These are phyloP conservation scores for Anthopleura sola DNA, from an alignment of 64 coral and sea anemone genomes.

Conservation along the genomic window DNA sequence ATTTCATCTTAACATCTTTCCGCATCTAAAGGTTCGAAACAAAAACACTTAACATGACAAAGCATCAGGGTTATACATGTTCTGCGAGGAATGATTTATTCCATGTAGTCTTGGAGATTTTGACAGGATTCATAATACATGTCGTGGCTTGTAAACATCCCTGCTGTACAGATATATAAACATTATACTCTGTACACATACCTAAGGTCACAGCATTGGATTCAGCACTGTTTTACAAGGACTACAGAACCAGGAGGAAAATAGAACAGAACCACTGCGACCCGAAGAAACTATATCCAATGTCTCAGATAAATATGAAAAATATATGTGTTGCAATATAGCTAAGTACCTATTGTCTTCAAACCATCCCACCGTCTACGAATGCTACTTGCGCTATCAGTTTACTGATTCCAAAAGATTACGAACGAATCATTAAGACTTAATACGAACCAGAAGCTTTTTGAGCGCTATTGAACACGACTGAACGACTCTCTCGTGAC, in stretches of 20 bases:
- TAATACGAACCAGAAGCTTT: not conserved
- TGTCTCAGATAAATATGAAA: not conserved
- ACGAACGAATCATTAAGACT: not conserved
- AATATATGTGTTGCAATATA: not conserved
- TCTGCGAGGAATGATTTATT: not conserved
- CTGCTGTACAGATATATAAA: not conserved
- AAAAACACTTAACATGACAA: not conserved
- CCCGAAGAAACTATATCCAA: not conserved
- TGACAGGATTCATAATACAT: not conserved
- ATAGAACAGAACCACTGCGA: not conserved
- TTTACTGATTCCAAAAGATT: not conserved
- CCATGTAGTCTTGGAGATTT: not conserved
- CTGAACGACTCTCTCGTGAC: too few relatives aligned
- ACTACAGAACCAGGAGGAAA: not conserved
- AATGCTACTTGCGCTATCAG: not conserved
- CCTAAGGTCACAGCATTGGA: not conserved
- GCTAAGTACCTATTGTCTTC: not conserved
- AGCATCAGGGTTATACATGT: not conserved
- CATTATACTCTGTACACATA: not conserved
- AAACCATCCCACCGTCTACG: not conserved
- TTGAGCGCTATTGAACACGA: too few relatives aligned
- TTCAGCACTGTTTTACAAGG: not conserved
- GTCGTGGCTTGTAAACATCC: not conserved
- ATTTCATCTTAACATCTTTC: not conserved
- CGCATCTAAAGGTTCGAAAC: not conserved